Evolutionary conservation across 2,113 vertebrate genomes (phyloP).

Genomic region (Varanus komodoensis): DNA sequence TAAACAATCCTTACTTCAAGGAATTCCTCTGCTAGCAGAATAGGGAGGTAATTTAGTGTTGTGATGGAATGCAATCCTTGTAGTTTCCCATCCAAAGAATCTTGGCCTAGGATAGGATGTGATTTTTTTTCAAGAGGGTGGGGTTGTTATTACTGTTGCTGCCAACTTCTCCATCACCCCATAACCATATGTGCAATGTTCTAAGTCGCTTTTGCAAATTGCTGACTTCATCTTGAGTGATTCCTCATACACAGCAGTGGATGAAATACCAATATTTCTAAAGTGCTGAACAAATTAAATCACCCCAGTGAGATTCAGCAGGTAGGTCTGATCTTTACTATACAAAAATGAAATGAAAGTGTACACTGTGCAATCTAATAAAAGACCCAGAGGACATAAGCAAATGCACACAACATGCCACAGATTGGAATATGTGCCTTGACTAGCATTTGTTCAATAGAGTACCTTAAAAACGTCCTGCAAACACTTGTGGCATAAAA

Average conservation of each 20-base stretch:
- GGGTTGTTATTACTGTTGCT: constrained; percentile 12
- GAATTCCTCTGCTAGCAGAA: constrained; percentile 19
- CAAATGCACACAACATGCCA: not conserved
- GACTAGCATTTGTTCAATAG: not conserved
- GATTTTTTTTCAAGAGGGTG: not conserved
- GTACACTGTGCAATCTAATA: not conserved
- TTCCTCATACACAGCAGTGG: not conserved
- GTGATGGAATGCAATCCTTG: constrained; percentile 32
- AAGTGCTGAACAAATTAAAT: not conserved
- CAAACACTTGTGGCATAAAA: not conserved
- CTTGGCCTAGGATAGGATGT: constrained; percentile 6
- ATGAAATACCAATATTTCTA: not conserved
- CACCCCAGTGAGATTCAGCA: not conserved
- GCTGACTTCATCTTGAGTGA: not conserved
- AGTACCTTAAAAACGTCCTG: not conserved
- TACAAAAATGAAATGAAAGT: not conserved
- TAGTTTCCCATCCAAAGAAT: constrained; percentile 30
- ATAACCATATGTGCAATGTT: not conserved
- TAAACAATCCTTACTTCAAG: constrained; percentile 14
- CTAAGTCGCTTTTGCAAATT: constrained; percentile 7
- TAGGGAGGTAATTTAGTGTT: constrained; percentile 32
- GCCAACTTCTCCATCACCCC: not conserved
- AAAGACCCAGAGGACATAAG: not conserved
- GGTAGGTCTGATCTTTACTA: not conserved
- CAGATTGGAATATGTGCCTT: not conserved